Percentiles rank a stretch among this genome's conserved stretches.
phyloP scores from a whole-genome alignment of 1,140 invertebrate species.

The Drosophila navojoa region DNA sequence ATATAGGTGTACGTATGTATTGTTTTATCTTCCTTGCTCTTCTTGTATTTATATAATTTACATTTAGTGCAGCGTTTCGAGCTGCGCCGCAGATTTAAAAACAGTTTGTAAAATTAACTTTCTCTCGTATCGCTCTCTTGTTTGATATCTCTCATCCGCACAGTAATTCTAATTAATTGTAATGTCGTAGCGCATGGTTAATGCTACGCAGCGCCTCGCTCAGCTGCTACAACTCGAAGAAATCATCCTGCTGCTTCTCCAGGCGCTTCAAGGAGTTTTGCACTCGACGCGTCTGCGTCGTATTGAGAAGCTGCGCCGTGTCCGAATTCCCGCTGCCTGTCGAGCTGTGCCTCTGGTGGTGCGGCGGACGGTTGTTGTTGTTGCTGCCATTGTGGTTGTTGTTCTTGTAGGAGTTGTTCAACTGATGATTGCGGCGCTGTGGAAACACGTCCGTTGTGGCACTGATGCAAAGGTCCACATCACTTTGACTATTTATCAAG shows the following conservation, averaged over 20 bases:
- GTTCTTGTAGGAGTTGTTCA: conserved; percentile 82
- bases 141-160: conserved; percentile 1
- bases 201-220: neutral
- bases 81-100: conserved; percentile 58
- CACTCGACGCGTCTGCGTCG: conserved; percentile 91
- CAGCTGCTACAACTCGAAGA: conserved; percentile 93
- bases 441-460: conserved; percentile 70
- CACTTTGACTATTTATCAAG: conserved; percentile 76
- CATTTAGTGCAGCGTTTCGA: conserved; percentile 48
- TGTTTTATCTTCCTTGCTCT: conserved; percentile 27
- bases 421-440: conserved; percentile 65
- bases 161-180: conserved; percentile 51
- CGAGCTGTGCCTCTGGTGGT: conserved; percentile 74
- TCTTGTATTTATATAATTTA: conserved; percentile 47
- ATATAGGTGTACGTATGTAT: conserved; percentile 25
- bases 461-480: conserved; percentile 73
- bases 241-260: conserved; percentile 93
- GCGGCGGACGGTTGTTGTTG: conserved; percentile 65
- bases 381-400: conserved; percentile 55
- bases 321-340: conserved; percentile 77
- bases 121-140: conserved; percentile 7
- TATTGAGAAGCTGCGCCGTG: conserved; percentile 87
- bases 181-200: conserved; percentile 4
- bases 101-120: conserved; percentile 60
- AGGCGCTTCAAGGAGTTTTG: conserved; percentile 91